Conservation (phyloP, 2,797 vertebrate genomes). For the Typhlichthys eigenmanni region DNA sequence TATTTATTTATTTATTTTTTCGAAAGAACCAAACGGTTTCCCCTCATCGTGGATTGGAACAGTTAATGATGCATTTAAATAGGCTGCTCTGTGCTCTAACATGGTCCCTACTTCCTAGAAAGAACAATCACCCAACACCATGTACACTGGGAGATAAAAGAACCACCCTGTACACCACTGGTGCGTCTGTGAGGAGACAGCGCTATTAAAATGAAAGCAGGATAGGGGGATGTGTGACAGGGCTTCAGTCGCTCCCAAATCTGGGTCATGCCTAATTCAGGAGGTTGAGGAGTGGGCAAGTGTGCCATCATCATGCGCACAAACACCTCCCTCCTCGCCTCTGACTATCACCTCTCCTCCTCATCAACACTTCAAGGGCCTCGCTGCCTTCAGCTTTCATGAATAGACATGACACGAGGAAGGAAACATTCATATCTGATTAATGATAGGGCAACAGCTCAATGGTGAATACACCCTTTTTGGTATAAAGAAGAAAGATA, state of each 20-base stretch:
- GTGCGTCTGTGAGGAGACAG: constrained; percentile 15
- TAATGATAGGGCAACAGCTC: constrained; percentile 40
- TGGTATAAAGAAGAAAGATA: constrained; percentile 28
- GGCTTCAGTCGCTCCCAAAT: constrained; percentile 32
- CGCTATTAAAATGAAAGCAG: constrained; percentile 46
- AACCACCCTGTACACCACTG: too few species aligned
- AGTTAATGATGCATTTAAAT: constrained; percentile 27
- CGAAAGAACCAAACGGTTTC: constrained; percentile 9
- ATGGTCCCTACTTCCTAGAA: constrained; percentile 28
- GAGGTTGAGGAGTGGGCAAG: constrained; percentile 51
- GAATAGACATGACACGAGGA: constrained; percentile 65
- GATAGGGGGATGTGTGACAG: neutral
- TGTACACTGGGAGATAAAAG: too few species aligned
- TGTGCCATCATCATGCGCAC: constrained; percentile 39
- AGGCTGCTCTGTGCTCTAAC: constrained; percentile 22
- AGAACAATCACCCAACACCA: constrained; percentile 3
- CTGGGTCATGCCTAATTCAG: constrained; percentile 61
- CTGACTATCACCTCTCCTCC: constrained; percentile 14
- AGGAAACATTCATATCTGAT: constrained; percentile 48
- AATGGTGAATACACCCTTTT: constrained; percentile 25
- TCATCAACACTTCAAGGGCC: constrained; percentile 73
- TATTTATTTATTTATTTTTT: neutral
- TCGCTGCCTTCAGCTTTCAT: constrained; percentile 50
- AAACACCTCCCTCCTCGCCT: constrained; percentile 37
- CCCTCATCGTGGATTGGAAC: neutral